phyloP scores from a whole-genome alignment of 2,888 invertebrate genomes.

The Anaspis maculata region DNA sequence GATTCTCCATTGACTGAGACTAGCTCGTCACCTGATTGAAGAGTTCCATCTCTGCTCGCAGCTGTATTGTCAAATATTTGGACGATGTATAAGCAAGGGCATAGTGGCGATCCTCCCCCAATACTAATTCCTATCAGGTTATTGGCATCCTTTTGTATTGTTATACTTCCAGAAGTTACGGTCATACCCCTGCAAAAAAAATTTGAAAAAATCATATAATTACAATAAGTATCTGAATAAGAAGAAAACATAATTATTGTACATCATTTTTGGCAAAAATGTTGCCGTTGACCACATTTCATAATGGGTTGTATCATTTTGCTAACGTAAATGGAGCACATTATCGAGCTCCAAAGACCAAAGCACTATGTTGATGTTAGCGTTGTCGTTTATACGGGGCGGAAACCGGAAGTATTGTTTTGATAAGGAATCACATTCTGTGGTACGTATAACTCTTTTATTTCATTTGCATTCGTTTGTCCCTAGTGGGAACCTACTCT shows the following conservation, averaged over 20 bases:
- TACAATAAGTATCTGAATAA: not conserved
- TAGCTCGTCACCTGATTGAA: constrained; percentile 95
- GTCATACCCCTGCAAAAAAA: constrained; percentile 95
- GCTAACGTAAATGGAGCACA: no score
- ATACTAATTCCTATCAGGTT: constrained; percentile 96
- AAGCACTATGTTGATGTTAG: no score
- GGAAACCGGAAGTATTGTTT: no score
- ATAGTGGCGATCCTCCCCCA: constrained; percentile 90
- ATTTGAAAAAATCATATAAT: not conserved
- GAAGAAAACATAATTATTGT: not conserved
- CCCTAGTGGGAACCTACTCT: no score
- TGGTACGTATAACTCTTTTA: no score
- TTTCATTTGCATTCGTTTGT: no score
- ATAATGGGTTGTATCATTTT: no score
- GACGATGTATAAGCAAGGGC: constrained; percentile 96
- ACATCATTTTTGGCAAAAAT: not conserved
- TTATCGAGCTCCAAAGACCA: no score
- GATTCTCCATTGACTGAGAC: constrained; percentile 87
- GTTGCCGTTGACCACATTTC: no score
- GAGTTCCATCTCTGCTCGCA: constrained; percentile 83
- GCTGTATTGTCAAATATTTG: constrained; percentile 99
- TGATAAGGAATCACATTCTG: no score
- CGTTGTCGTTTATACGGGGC: no score
- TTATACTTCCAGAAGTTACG: constrained; percentile 87
- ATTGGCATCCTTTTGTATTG: constrained; percentile 84